These are phyloP conservation scores for Tetranychus truncatus DNA, from an alignment of 2,888 invertebrate genomes.

Conservation along the genomic window DNA sequence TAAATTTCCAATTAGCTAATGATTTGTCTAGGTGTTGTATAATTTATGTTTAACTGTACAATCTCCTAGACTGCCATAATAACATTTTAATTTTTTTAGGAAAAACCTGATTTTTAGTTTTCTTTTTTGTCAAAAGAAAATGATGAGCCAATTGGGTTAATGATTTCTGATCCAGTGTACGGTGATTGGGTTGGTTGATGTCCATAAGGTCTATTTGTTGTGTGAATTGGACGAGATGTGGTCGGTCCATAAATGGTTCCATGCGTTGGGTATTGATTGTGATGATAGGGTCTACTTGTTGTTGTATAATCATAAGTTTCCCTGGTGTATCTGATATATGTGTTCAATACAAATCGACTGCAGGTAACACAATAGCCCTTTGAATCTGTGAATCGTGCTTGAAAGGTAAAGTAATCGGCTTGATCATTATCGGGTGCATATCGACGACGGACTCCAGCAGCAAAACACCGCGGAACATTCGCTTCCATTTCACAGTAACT, in stretches of 20 bases:
- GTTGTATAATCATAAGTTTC: neutral
- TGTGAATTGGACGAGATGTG: neutral
- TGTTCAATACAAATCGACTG: neutral
- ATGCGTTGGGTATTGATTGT: neutral
- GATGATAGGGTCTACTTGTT: neutral
- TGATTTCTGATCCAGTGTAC: neutral
- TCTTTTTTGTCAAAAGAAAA: neutral
- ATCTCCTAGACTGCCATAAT: neutral
- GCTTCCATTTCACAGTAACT: neutral
- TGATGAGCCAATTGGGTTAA: neutral
- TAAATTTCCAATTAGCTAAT: too few species aligned
- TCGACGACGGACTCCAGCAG: neutral
- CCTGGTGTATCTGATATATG: neutral
- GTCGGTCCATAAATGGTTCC: neutral
- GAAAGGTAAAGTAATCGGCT: neutral
- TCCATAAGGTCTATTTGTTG: neutral
- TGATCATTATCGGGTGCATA: neutral
- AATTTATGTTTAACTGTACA: too few species aligned
- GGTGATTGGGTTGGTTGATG: neutral
- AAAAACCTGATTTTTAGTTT: neutral
- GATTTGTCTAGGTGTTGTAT: too few species aligned
- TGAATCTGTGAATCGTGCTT: neutral
- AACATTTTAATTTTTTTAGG: neutral
- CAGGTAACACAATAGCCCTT: neutral
- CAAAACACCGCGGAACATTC: slow-evolving; percentile 4